Evolutionary conservation across 1,140 invertebrate genomes (phyloP).

Genomic region (Tribolium castaneum): DNA sequence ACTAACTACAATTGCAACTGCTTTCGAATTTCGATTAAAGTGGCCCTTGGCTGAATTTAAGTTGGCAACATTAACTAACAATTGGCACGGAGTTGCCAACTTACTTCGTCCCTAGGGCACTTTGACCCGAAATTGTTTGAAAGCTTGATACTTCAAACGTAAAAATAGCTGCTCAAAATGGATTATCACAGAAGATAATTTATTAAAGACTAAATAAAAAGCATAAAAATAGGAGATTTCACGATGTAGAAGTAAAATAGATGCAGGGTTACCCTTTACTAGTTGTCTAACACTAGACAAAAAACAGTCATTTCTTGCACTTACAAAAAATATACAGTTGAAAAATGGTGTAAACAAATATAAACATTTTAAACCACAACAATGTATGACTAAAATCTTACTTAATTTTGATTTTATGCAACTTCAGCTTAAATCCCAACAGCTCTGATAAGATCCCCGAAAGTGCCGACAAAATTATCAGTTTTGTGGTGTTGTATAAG

Average conservation of each 20-base stretch:
- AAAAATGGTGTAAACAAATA: background rate
- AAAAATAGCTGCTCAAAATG: background rate
- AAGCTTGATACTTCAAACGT: background rate
- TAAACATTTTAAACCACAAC: constrained; percentile 27
- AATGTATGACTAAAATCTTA: constrained; percentile 42
- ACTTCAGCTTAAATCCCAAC: constrained; percentile 95
- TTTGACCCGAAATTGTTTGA: no score
- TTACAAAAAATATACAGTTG: background rate
- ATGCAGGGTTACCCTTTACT: constrained; percentile 14
- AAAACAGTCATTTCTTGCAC: background rate
- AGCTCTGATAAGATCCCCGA: constrained; percentile 95
- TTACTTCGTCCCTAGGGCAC: no score
- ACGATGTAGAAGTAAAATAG: background rate
- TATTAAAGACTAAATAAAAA: constrained; percentile 2
- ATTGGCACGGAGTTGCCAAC: no score
- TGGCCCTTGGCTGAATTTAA: no score
- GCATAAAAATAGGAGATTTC: background rate
- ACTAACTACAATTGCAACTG: background rate
- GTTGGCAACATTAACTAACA: background rate
- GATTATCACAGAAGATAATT: constrained; percentile 31
- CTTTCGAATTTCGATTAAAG: background rate
- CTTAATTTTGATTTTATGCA: constrained; percentile 96
- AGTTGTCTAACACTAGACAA: constrained; percentile 1
- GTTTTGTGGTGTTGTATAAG: constrained; percentile 94
- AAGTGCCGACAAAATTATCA: constrained; percentile 93